A percentile compares a stretch with the other conserved stretches of the same genome.
phyloP scores from a whole-genome alignment of 2,888 invertebrate species.

The Punctoribates punctum region DNA sequence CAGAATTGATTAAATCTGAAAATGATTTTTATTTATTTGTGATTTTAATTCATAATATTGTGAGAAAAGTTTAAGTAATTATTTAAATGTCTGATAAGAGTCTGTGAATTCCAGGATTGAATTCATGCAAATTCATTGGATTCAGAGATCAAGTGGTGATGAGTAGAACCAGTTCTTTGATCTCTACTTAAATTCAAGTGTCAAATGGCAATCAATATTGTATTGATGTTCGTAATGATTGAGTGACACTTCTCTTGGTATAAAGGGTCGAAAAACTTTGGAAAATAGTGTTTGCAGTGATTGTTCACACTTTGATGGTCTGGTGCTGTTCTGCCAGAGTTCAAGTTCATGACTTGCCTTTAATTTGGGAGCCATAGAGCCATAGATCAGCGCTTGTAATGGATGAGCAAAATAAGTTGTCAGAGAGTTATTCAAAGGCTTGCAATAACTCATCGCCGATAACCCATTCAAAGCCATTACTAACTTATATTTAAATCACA shows the following conservation, averaged over 20 bases:
- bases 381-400: not conserved
- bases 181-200: not conserved
- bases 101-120: not conserved
- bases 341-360: slow-evolving; percentile 26
- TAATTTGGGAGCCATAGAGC: not conserved
- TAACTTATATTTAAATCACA: no score
- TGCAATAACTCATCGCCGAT: no score
- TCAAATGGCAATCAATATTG: slow-evolving; percentile 10
- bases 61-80: not conserved
- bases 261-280: slow-evolving; percentile 9
- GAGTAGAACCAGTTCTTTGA: not conserved
- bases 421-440: not conserved
- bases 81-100: not conserved
- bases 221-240: not conserved
- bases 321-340: not conserved
- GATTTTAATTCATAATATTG: not conserved
- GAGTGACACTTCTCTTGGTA: not conserved
- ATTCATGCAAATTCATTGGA: not conserved
- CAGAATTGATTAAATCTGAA: not conserved
- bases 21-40: not conserved
- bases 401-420: slow-evolving; percentile 3
- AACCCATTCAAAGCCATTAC: no score
- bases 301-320: not conserved
- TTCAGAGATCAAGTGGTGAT: not conserved
- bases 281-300: not conserved